Percentiles rank a stretch among this genome's conserved stretches.
Conservation (phyloP, 2,113 vertebrate species). For the Synodontis membranacea region DNA sequence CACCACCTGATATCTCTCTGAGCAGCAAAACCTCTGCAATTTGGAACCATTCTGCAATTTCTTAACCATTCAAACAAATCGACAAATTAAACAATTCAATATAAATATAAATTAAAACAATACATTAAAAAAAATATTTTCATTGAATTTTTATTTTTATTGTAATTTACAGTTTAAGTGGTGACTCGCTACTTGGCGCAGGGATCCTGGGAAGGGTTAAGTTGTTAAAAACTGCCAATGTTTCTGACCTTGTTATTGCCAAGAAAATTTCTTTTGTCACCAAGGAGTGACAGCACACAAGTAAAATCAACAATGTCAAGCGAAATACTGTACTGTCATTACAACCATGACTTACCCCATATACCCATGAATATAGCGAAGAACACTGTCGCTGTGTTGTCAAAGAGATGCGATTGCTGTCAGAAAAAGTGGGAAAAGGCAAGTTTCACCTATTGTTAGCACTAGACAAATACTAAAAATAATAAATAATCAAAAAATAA, state of each 20-base stretch:
- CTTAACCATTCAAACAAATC: too few relatives aligned
- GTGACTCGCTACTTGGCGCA: too few relatives aligned
- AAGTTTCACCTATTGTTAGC: not conserved
- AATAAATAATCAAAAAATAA: not conserved
- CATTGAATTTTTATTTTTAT: too few relatives aligned
- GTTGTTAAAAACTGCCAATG: not conserved
- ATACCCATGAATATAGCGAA: slow-evolving; percentile 99
- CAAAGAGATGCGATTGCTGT: slow-evolving; percentile 84
- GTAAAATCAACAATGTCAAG: not conserved
- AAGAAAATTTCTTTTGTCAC: not conserved
- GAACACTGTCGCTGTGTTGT: slow-evolving; percentile 95
- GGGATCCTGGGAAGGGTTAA: too few relatives aligned
- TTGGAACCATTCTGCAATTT: too few relatives aligned
- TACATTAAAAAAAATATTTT: too few relatives aligned
- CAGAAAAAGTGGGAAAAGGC: slow-evolving; percentile 23
- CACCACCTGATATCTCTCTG: too few relatives aligned
- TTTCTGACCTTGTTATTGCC: not conserved
- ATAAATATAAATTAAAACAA: too few relatives aligned
- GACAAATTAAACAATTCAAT: too few relatives aligned
- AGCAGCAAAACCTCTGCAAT: too few relatives aligned
- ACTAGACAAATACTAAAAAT: not conserved
- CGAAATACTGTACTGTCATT: not conserved
- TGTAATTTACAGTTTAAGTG: too few relatives aligned
- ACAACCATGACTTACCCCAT: slow-evolving; percentile 84
- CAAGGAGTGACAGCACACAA: not conserved